Evolutionary conservation across 2,113 vertebrate genomes (phyloP), one percentile per base, ranked within the genome.

Genomic region (Psittacula cyanocephala): DNA sequence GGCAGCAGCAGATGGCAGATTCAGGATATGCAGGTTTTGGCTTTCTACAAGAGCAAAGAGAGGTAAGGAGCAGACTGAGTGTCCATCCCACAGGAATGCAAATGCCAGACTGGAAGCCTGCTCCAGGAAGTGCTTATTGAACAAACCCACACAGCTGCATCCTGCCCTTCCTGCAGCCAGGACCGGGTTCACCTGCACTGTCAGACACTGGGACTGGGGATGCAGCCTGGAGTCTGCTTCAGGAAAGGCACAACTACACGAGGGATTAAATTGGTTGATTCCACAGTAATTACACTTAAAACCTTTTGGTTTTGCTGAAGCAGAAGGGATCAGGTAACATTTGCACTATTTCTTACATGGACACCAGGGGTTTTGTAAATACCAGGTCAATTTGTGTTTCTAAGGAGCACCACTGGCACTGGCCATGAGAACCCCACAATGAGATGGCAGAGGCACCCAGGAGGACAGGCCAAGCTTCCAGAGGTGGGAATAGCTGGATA

Each of bases 401-500:
- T 11, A 13, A 29, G 70, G 31, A 85, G 62, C 50, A 37, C 12
- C 55, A 13, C 8, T 24, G 46, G 75, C 43, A 39, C 19, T 23
- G 57, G 49, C 24, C 69, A 4, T 44, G 4, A 7, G 60, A 53
- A 65, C 37, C 35, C 13, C 5, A 1, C 2, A 41, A 53, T 8
- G 31, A 33, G 74, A 25, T 5, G n/a, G 47, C 83, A 92, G 80
- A 9, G 6, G 57, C 46, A 27, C 13, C 13, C 53, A n/a, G 65
- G 52, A 77, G 35, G 31, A 19, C 2, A 1, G 79, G 57, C 39
- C 25, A 35, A 62, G 5, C 31, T 53, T 43, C 72, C 41, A 13
- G 0, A 14, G 57, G 28, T 5, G 24, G 11, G 1, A 3, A 5
- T 7, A 50, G 1, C 24, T 23, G 27, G 52, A 6, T 18, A 23